Conservation (phyloP, 2,113 vertebrate species). For the Sapayoa aenigma region DNA sequence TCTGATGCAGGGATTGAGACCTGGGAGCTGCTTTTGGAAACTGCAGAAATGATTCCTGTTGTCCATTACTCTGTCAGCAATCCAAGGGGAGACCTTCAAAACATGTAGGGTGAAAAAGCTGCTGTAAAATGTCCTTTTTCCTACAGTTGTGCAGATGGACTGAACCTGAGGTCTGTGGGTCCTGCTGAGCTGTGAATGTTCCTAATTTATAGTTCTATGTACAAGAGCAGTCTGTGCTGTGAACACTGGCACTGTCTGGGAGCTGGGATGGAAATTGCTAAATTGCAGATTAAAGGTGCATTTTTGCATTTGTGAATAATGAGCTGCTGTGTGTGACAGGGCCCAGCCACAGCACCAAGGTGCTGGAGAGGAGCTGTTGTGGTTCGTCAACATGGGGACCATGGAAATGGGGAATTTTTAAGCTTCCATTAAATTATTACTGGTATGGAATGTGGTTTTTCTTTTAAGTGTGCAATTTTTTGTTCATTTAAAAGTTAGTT, state of each 20-base stretch:
- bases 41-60: neutral
- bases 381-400: rapidly evolving
- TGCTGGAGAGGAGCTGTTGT: neutral
- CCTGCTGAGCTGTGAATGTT: neutral
- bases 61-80: neutral
- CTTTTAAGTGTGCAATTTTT: neutral
- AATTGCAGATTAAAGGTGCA: neutral
- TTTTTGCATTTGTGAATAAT: neutral
- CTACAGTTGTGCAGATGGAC: neutral
- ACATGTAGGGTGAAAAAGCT: neutral
- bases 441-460: neutral
- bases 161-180: neutral
- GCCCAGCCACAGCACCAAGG: neutral
- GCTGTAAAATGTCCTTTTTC: constrained; percentile 10
- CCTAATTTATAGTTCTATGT: neutral
- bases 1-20: neutral
- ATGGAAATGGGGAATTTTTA: neutral
- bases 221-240: neutral
- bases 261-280: neutral
- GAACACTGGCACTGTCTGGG: neutral
- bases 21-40: neutral
- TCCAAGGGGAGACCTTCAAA: neutral
- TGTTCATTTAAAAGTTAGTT: neutral
- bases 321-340: neutral
- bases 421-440: neutral